These are phyloP conservation scores for Andrena flavipes DNA, from an alignment of 2,888 invertebrate genomes.

Conservation along the genomic window DNA sequence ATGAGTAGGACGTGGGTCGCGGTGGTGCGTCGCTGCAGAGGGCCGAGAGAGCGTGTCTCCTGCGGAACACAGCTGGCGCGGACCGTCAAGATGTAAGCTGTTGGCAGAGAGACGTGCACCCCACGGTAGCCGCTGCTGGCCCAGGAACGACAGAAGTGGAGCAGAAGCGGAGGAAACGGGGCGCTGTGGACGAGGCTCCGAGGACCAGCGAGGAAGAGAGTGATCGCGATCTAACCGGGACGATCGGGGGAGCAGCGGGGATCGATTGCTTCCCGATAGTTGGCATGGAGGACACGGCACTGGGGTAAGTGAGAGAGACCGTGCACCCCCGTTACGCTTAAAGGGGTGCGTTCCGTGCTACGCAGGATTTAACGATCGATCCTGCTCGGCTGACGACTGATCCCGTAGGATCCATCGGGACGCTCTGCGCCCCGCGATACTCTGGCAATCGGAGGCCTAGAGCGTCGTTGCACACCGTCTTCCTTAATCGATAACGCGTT, in stretches of 20 bases:
- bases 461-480: not conserved
- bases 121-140: conserved; percentile 58
- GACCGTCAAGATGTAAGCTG: conserved; percentile 70
- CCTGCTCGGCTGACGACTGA: not conserved
- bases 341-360: conserved; percentile 23
- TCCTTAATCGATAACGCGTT: conserved; percentile 6
- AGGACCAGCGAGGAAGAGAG: conserved; percentile 41
- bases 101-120: conserved; percentile 48
- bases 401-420: conserved; percentile 21
- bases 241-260: conserved; percentile 37
- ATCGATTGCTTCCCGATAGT: conserved; percentile 71
- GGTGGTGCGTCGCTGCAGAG: conserved; percentile 64
- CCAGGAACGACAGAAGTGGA: conserved; percentile 48
- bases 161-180: not conserved
- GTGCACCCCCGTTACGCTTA: conserved; percentile 15
- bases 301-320: conserved; percentile 66
- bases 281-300: conserved; percentile 71
- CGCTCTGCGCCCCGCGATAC: not conserved
- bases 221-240: conserved; percentile 45
- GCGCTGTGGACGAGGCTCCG: not conserved
- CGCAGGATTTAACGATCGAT: conserved; percentile 41
- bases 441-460: not conserved
- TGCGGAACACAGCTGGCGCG: conserved; percentile 63
- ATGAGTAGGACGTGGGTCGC: conserved; percentile 61
- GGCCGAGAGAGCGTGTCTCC: conserved; percentile 68